Evolutionary conservation across 2,888 invertebrate species (phyloP).

Genomic region (Epiblema foenella): DNA sequence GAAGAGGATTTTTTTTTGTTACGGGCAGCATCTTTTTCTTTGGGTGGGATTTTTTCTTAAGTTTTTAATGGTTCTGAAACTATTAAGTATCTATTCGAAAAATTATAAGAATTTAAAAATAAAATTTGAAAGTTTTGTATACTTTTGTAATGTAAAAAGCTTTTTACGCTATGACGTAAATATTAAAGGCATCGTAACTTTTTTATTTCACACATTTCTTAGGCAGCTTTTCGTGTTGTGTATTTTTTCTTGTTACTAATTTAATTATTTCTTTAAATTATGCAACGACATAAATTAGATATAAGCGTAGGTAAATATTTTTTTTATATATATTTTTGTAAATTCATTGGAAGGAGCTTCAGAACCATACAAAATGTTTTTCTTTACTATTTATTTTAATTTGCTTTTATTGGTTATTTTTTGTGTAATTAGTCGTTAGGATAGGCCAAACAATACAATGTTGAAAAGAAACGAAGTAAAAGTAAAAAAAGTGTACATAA

Average conservation of each 20-base stretch:
- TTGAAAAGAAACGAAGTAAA: constrained; percentile 75
- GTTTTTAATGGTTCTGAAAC: constrained; percentile 20
- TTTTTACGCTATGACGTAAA: not conserved
- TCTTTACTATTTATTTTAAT: constrained; percentile 28
- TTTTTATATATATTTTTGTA: not conserved
- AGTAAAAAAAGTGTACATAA: constrained; percentile 73
- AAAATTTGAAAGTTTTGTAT: not conserved
- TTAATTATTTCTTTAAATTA: too few relatives aligned
- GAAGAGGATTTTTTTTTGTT: constrained; percentile 15
- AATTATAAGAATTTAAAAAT: too few relatives aligned
- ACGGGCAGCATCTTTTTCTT: constrained; percentile 26
- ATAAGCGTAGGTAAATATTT: too few relatives aligned
- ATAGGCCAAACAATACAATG: constrained; percentile 77
- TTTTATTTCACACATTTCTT: too few relatives aligned
- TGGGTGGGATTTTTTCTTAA: not conserved
- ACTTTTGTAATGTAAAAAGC: not conserved
- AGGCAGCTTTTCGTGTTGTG: not conserved
- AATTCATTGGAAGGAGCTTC: not conserved
- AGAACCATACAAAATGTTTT: constrained; percentile 12
- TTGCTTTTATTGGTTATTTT: constrained; percentile 38
- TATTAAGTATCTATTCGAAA: not conserved
- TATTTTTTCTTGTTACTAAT: too few relatives aligned
- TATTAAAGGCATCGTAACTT: too few relatives aligned
- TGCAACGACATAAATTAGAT: too few relatives aligned
- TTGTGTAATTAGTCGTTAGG: constrained; percentile 56